Percentiles rank a stretch among this genome's conserved stretches.
These are phyloP conservation scores for Drosophila formosana DNA, from an alignment of 2,888 invertebrate species.

Conservation along the genomic window DNA sequence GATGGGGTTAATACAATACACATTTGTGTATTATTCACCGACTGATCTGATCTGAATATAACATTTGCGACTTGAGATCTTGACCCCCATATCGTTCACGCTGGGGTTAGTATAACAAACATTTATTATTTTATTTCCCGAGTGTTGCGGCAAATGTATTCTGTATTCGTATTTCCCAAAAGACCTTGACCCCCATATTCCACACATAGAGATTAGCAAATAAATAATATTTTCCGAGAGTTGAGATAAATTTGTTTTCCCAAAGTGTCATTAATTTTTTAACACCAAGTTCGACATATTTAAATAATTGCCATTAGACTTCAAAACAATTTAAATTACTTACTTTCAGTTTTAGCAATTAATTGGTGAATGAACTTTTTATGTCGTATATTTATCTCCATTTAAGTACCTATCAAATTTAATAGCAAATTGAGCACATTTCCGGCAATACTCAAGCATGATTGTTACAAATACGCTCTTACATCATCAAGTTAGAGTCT, in stretches of 20 bases:
- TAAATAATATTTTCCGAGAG: background rate
- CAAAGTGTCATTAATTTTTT: background rate
- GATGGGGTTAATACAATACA: background rate
- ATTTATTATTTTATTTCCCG: background rate
- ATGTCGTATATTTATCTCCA: background rate
- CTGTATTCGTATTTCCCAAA: background rate
- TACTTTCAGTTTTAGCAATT: background rate
- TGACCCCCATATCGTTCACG: background rate
- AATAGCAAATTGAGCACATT: conserved; percentile 3
- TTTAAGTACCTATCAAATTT: conserved; percentile 9
- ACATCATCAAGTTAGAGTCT: conserved; percentile 28
- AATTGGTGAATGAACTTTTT: background rate
- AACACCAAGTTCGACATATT: background rate
- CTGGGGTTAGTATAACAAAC: background rate
- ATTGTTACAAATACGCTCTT: conserved; percentile 20
- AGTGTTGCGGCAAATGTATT: background rate
- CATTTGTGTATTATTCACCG: conserved; percentile 2
- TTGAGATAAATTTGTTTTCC: too few relatives aligned
- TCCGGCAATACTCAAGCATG: conserved; percentile 10
- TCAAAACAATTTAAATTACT: background rate
- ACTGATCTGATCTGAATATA: background rate
- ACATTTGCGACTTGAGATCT: background rate
- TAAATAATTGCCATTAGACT: background rate
- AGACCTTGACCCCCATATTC: background rate
- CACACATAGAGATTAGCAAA: background rate